A percentile compares a stretch with the other conserved stretches of the same genome.
phyloP scores from a whole-genome alignment of 2,888 invertebrate species.

The Drosophila parthenogenetica region DNA sequence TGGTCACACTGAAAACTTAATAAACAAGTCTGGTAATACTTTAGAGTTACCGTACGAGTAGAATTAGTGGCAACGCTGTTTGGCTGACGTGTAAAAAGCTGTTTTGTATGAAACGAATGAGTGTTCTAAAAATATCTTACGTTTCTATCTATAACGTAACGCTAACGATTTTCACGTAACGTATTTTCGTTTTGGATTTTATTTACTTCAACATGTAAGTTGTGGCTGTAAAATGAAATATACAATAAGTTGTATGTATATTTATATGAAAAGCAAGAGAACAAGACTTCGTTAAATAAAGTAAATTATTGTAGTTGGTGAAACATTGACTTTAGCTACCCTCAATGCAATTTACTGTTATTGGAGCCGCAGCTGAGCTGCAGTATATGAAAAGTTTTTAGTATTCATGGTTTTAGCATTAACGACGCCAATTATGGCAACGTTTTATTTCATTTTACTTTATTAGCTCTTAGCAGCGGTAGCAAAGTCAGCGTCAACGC shows the following conservation, averaged over 20 bases:
- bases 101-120: not conserved
- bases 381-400: conserved; percentile 68
- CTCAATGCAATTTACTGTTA: conserved; percentile 46
- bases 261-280: not conserved
- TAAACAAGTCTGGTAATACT: conserved; percentile 20
- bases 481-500: conserved; percentile 8
- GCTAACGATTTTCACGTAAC: conserved; percentile 16
- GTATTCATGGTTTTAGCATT: conserved; percentile 77
- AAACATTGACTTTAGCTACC: not conserved
- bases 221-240: too few species aligned
- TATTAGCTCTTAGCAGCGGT: conserved; percentile 63
- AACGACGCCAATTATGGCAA: conserved; percentile 77
- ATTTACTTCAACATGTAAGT: not conserved
- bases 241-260: not conserved
- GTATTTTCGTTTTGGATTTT: not conserved
- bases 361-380: conserved; percentile 48
- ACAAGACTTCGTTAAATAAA: not conserved
- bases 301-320: not conserved
- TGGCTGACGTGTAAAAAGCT: not conserved
- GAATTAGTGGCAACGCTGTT: conserved; percentile 6
- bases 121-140: conserved; percentile 43
- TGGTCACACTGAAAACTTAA: conserved; percentile 21
- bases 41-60: not conserved
- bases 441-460: conserved; percentile 73
- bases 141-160: not conserved